Evolutionary conservation across 2,113 vertebrate species (phyloP).

Genomic region (Nibea albiflora): DNA sequence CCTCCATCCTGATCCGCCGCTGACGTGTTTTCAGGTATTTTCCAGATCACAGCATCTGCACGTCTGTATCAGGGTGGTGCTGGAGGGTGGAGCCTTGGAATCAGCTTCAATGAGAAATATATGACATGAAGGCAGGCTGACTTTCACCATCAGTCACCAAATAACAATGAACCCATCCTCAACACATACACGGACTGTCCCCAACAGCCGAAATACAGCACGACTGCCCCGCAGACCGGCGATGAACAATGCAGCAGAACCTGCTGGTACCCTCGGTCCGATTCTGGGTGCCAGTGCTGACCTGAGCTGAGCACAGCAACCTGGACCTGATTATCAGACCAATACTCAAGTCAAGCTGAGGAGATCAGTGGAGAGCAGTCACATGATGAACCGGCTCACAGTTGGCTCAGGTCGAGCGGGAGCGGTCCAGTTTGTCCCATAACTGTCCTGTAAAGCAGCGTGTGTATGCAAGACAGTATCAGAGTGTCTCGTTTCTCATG

Average conservation of each 20-base stretch:
- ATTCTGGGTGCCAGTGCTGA: not conserved
- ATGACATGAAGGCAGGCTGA: no score
- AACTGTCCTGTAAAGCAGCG: not conserved
- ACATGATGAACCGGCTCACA: not conserved
- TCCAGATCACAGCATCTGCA: not conserved
- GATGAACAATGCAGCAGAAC: not conserved
- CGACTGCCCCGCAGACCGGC: not conserved
- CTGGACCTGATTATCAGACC: not conserved
- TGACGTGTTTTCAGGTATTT: not conserved
- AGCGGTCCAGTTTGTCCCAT: not conserved
- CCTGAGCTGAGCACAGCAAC: not conserved
- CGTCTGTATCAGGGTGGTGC: not conserved
- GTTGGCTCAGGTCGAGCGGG: not conserved
- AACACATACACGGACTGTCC: no score
- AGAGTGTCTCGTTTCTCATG: slow-evolving; percentile 8
- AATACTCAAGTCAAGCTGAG: not conserved
- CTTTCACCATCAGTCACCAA: no score
- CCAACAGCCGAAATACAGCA: no score
- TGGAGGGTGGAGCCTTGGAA: not conserved
- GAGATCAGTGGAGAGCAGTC: not conserved
- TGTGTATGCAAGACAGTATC: not conserved
- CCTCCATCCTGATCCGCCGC: not conserved
- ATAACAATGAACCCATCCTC: no score
- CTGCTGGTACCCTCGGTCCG: not conserved
- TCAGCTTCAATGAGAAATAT: no score